Evolutionary conservation across 1,140 invertebrate genomes (phyloP).

Genomic region (Cardiocondyla obscurior): DNA sequence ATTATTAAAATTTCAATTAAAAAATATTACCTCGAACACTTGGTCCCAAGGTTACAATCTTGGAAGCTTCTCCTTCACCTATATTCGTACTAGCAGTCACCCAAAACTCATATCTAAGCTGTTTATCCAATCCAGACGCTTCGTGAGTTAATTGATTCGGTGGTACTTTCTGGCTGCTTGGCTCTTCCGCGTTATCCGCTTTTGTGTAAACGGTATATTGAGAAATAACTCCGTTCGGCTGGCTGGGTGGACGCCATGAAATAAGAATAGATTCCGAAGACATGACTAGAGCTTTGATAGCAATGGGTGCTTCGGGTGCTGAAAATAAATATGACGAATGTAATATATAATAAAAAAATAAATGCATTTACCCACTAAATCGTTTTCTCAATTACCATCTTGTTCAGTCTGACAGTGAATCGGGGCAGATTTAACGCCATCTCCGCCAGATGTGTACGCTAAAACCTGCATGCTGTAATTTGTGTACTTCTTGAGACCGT

Average conservation of each 20-base stretch:
- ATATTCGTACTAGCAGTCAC: slow-evolving; percentile 96
- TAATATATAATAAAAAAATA: not conserved
- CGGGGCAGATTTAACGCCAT: slow-evolving; percentile 94
- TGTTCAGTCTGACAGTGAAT: slow-evolving; percentile 98
- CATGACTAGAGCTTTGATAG: slow-evolving; percentile 96
- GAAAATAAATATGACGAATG: slow-evolving; percentile 59
- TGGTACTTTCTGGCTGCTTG: slow-evolving; percentile 88
- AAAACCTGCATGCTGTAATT: slow-evolving; percentile 99
- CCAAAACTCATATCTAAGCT: slow-evolving; percentile 95
- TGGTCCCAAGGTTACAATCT: slow-evolving; percentile 92
- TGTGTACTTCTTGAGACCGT: slow-evolving; percentile 96
- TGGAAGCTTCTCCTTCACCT: slow-evolving; percentile 95
- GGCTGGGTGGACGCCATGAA: slow-evolving; percentile 95
- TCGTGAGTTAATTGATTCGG: slow-evolving; percentile 86
- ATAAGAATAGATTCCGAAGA: slow-evolving; percentile 95
- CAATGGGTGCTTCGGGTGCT: slow-evolving; percentile 96
- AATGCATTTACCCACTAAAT: not conserved
- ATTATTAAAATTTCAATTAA: too few species aligned
- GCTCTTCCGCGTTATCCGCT: slow-evolving; percentile 88
- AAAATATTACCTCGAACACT: slow-evolving; percentile 88
- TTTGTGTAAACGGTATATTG: slow-evolving; percentile 97
- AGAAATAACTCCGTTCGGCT: slow-evolving; percentile 96
- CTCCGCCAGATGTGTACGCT: slow-evolving; percentile 97
- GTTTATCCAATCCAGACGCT: slow-evolving; percentile 92
- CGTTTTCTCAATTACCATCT: slow-evolving; percentile 88